Conservation (phyloP, 2,797 vertebrate genomes). For the Liasis olivaceus region DNA sequence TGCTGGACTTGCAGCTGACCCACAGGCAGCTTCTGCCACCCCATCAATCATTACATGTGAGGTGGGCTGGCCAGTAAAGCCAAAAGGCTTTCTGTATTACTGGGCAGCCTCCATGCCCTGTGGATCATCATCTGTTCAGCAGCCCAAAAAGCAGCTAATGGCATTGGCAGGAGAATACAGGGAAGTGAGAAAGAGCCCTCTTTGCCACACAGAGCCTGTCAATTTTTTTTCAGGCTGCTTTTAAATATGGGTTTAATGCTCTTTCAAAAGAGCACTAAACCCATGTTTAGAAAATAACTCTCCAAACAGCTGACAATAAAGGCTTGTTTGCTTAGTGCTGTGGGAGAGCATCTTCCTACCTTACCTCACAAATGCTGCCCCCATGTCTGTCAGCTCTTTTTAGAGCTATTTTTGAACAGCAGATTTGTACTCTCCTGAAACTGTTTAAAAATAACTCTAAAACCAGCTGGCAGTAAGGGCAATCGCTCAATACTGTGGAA, state of each 20-base stretch:
- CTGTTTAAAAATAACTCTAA: neutral
- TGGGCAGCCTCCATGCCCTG: neutral
- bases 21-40: too few species aligned
- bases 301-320: neutral
- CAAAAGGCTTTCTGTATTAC: neutral
- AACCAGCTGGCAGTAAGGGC: neutral
- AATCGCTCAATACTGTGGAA: neutral
- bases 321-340: neutral
- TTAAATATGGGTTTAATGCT: neutral
- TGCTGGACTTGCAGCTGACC: too few species aligned
- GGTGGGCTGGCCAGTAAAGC: neutral
- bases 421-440: neutral
- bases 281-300: neutral
- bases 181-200: neutral
- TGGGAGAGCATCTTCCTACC: neutral
- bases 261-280: neutral
- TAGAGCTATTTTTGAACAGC: neutral
- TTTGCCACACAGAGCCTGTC: neutral
- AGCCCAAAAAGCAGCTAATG: neutral
- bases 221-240: neutral
- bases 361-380: neutral
- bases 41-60: neutral
- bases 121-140: neutral
- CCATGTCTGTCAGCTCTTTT: neutral
- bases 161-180: neutral